phyloP scores from a whole-genome alignment of 1,140 invertebrate genomes.

The Ganaspis sp. region DNA sequence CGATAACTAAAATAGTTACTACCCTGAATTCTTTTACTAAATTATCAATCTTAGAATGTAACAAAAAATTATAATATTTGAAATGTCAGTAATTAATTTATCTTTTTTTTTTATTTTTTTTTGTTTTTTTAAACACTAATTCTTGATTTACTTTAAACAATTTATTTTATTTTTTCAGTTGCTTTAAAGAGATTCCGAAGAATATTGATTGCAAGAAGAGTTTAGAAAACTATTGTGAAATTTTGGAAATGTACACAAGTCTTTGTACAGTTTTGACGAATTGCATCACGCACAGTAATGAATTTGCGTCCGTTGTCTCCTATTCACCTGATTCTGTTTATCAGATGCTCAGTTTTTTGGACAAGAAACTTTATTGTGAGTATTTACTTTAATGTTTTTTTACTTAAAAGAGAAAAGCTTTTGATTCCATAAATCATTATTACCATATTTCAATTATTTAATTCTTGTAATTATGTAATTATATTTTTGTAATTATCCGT shows the following conservation, averaged over 20 bases:
- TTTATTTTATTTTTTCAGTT: constrained; percentile 61
- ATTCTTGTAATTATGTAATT: too few species aligned
- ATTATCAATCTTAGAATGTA: too few species aligned
- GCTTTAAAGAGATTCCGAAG: constrained; percentile 64
- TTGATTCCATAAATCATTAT: neutral
- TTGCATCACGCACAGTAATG: constrained; percentile 65
- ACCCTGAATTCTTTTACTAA: too few species aligned
- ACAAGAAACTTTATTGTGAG: constrained; percentile 74
- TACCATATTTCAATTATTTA: too few species aligned
- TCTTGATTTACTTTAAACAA: neutral
- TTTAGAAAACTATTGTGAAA: constrained; percentile 70
- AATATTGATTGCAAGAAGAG: constrained; percentile 60
- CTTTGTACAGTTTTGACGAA: constrained; percentile 74
- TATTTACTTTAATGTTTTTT: constrained; percentile 31
- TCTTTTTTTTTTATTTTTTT: too few species aligned
- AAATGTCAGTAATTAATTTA: neutral
- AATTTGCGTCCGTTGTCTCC: constrained; percentile 67
- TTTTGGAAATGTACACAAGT: constrained; percentile 75
- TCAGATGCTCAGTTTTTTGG: constrained; percentile 71
- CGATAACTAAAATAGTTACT: too few species aligned
- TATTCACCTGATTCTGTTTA: constrained; percentile 74
- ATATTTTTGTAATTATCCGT: too few species aligned
- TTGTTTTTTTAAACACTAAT: too few species aligned
- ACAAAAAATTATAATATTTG: too few species aligned
- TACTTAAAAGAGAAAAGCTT: neutral